Percentiles rank a stretch among this genome's conserved stretches.
phyloP scores from a whole-genome alignment of 1,140 invertebrate species.

The Aphelenchoides besseyi region DNA sequence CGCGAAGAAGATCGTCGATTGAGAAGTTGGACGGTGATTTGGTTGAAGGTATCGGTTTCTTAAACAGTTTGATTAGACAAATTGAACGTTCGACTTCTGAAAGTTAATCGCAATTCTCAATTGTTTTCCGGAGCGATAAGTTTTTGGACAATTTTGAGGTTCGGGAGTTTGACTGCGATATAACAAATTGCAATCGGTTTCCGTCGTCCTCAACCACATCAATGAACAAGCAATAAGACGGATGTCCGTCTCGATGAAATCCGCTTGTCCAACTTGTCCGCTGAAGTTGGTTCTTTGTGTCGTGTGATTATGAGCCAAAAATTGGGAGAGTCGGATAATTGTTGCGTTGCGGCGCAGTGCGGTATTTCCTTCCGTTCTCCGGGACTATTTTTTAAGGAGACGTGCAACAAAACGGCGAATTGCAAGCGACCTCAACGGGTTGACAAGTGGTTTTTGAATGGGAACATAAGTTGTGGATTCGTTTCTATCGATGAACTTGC shows the following conservation, averaged over 20 bases:
- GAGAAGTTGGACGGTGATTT: slow-evolving; percentile 13
- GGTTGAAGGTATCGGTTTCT: not conserved
- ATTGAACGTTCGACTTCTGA: not conserved
- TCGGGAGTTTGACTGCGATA: not conserved
- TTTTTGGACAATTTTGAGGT: too few relatives aligned
- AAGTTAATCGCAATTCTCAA: too few relatives aligned
- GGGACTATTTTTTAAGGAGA: not conserved
- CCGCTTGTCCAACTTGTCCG: too few relatives aligned
- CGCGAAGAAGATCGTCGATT: slow-evolving; percentile 12
- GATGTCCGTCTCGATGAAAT: too few relatives aligned
- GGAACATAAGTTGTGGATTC: not conserved
- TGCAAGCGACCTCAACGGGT: not conserved
- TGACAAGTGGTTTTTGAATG: slow-evolving; percentile 12
- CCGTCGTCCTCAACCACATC: not conserved
- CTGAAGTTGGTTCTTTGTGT: too few relatives aligned
- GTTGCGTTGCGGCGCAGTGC: slow-evolving; percentile 3
- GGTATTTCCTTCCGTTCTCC: slow-evolving; percentile 6
- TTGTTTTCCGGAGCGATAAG: too few relatives aligned
- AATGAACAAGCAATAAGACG: too few relatives aligned
- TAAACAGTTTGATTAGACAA: not conserved
- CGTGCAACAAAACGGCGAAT: too few relatives aligned
- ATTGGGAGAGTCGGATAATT: slow-evolving; percentile 4
- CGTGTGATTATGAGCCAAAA: not conserved
- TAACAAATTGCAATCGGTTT: not conserved
- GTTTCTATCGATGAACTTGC: not conserved